Evolutionary conservation across 2,797 vertebrate species (phyloP).

Genomic region (Esox lucius): DNA sequence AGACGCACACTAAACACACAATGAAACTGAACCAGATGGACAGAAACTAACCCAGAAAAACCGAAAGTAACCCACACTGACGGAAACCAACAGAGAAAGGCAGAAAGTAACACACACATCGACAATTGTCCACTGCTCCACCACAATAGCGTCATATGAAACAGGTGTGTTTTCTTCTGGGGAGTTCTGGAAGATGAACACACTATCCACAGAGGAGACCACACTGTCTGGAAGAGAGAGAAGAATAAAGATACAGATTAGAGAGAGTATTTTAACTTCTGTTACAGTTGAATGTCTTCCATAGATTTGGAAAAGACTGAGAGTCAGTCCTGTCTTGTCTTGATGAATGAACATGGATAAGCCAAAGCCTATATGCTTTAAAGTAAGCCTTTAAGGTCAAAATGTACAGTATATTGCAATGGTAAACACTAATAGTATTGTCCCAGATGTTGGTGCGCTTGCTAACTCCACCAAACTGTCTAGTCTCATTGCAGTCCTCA

Average conservation of each 20-base stretch:
- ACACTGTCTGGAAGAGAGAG: slow-evolving; percentile 74
- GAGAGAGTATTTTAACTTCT: slow-evolving; percentile 13
- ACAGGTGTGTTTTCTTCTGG: slow-evolving; percentile 73
- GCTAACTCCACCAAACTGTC: background rate
- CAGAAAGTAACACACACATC: slow-evolving; percentile 61
- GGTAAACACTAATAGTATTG: background rate
- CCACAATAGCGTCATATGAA: slow-evolving; percentile 93
- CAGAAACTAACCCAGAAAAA: background rate
- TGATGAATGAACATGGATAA: slow-evolving; percentile 45
- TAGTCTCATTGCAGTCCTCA: background rate
- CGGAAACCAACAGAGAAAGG: slow-evolving; percentile 24
- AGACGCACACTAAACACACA: background rate
- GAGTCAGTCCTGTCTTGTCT: slow-evolving; percentile 39
- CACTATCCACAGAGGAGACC: slow-evolving; percentile 82
- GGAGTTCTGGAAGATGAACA: slow-evolving; percentile 90
- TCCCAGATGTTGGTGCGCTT: background rate
- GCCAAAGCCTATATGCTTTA: background rate
- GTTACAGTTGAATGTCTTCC: slow-evolving; percentile 31
- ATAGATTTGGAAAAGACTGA: background rate
- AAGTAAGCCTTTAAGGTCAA: background rate
- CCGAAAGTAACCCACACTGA: background rate
- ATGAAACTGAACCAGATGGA: background rate
- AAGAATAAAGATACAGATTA: slow-evolving; percentile 26
- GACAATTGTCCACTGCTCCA: slow-evolving; percentile 95
- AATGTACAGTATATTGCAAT: background rate